Evolutionary conservation across 2,797 vertebrate species (phyloP).

Genomic region (Enteromius trimaculatus): DNA sequence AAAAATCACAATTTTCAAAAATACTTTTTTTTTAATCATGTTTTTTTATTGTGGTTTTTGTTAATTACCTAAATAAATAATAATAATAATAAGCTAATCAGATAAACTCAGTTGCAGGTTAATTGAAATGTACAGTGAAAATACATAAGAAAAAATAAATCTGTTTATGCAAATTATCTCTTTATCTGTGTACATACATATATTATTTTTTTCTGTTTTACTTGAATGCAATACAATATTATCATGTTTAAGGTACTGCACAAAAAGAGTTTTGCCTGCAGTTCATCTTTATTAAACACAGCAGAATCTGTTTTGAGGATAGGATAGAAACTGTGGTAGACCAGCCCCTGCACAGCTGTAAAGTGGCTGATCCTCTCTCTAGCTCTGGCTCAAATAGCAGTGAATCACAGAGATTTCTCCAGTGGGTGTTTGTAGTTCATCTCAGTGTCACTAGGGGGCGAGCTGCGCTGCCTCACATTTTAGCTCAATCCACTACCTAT

Average conservation of each 20-base stretch:
- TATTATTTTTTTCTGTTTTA: background rate
- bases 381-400: background rate
- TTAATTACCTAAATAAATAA: too few species aligned
- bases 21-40: too few species aligned
- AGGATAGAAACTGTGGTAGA: background rate
- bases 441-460: constrained; percentile 65
- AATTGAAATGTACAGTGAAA: too few species aligned
- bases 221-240: background rate
- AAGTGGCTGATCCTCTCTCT: background rate
- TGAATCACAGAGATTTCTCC: constrained; percentile 24
- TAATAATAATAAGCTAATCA: too few species aligned
- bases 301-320: constrained; percentile 3
- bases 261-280: background rate
- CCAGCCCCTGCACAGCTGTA: constrained; percentile 3
- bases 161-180: too few species aligned
- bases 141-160: too few species aligned
- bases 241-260: background rate
- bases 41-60: too few species aligned
- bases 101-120: too few species aligned
- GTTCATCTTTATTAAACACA: background rate
- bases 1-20: too few species aligned
- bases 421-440: constrained; percentile 29
- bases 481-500: background rate
- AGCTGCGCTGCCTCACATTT: constrained; percentile 60
- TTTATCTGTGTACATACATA: too few species aligned